Evolutionary conservation across 2,113 vertebrate species (phyloP), one percentile per base, ranked within the genome.

Genomic region (Grallaria varia): DNA sequence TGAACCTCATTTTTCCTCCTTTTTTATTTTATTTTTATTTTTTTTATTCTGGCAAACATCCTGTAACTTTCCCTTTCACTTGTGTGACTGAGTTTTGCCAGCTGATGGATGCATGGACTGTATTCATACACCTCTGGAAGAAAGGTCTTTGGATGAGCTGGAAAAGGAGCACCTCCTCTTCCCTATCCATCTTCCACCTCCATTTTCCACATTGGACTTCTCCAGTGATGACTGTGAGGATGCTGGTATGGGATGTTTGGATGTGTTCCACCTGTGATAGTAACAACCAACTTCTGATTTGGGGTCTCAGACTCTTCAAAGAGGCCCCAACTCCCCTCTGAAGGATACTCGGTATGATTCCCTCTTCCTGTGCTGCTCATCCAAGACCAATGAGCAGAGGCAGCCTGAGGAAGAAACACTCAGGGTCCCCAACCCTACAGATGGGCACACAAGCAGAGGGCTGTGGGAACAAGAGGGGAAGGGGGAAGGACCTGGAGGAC

Each of bases 151-250:
- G 39, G 27, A 37, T 56, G 42, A 87, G 30, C 68, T 75, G 78
- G 45, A 76, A 62, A 52, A 44, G 24, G 33, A 76, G 23, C 2
- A 0, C 2, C 2, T 49, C 58, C 44, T 73, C 24, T 62, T 78
- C 52, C 33, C 25, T 53, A 5, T n/a, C 25, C 3, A 3, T 50
- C 35, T 79, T 33, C 62, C 64, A 14, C 15, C 56, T 75, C 50
- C 8, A 1, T 66, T 64, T 69, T 66, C 21, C 40, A 33, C 24
- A 6, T 6, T 35, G 63, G 28, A 37, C 25, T 84, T 79, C 13
- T 60, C 27, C 4, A 11, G 3, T 22, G 35, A 45, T 28, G 53
- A 10, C 37, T 3, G 3, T 0, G 0, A 72, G 62, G 84, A 24
- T 47, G 68, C 45, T 31, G 31, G 24, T 44, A n/a, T 1, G 3